These are phyloP conservation scores for Mormyrus proboscirostris DNA, from an alignment of 2,797 vertebrate species.

Conservation along the genomic window DNA sequence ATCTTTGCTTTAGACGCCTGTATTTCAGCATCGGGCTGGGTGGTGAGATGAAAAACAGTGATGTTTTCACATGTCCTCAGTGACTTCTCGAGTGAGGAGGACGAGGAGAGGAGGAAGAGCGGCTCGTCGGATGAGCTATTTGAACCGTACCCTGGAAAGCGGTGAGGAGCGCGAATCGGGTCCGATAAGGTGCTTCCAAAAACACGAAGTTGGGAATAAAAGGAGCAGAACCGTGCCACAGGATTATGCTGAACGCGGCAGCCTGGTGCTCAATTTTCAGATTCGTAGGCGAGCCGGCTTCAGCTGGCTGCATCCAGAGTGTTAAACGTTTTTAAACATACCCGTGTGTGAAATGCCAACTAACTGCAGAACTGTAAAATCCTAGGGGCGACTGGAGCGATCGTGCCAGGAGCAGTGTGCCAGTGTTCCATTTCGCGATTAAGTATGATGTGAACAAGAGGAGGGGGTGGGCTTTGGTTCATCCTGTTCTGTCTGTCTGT, in stretches of 20 bases:
- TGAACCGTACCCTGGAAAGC: constrained; percentile 67
- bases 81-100: constrained; percentile 57
- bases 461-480: not conserved
- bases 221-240: not conserved
- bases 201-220: not conserved
- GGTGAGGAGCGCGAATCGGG: constrained; percentile 51
- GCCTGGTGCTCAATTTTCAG: not conserved
- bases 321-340: not conserved
- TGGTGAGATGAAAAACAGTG: not conserved
- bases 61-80: constrained; percentile 47
- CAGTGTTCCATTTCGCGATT: not conserved
- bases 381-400: not conserved
- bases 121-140: constrained; percentile 70
- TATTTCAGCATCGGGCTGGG: not conserved
- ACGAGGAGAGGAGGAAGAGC: constrained; percentile 56
- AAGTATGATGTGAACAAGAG: not conserved
- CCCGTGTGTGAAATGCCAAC: not conserved
- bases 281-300: not conserved
- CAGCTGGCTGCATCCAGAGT: not conserved
- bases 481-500: not conserved
- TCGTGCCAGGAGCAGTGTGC: not conserved
- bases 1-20: not conserved
- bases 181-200: not conserved
- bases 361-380: not conserved
- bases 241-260: not conserved